Percentiles rank a stretch among this genome's conserved stretches.
Evolutionary conservation across 2,113 vertebrate genomes (phyloP).

Genomic region (Gobiocypris rarus): DNA sequence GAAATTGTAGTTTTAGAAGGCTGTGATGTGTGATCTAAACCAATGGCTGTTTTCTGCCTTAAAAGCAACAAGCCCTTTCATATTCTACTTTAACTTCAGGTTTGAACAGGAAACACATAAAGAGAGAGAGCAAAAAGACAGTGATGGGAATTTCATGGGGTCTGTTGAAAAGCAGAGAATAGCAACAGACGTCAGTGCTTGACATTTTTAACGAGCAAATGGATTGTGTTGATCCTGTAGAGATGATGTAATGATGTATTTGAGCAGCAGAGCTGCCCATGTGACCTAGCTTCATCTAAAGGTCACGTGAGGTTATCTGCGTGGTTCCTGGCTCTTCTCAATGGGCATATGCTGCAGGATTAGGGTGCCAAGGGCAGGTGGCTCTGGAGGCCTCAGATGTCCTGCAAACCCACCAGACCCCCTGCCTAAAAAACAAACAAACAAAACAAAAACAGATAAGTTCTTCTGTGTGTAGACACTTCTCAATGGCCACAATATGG

Average conservation of each 20-base stretch:
- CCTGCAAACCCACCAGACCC: background rate
- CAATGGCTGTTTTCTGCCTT: too few relatives aligned
- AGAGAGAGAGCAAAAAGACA: too few relatives aligned
- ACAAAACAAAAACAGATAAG: background rate
- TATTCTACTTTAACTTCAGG: too few relatives aligned
- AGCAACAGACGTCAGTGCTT: background rate
- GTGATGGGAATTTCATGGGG: too few relatives aligned
- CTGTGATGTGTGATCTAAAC: too few relatives aligned
- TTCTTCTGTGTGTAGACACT: background rate
- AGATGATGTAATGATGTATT: background rate
- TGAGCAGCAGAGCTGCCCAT: background rate
- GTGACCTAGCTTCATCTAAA: background rate
- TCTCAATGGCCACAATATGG: background rate
- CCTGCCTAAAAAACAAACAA: too few relatives aligned
- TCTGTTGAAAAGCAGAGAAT: background rate
- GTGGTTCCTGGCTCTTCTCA: slow-evolving; percentile 24
- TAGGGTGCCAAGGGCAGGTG: background rate
- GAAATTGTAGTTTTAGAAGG: too few relatives aligned
- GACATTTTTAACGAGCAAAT: background rate
- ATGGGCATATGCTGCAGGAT: slow-evolving; percentile 43
- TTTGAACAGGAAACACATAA: too few relatives aligned
- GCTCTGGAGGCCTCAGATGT: background rate
- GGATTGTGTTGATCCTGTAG: background rate
- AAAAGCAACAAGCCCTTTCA: too few relatives aligned
- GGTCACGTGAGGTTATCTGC: slow-evolving; percentile 37